These are phyloP conservation scores for Asbolus verrucosus DNA, from an alignment of 1,140 invertebrate genomes.

Conservation along the genomic window DNA sequence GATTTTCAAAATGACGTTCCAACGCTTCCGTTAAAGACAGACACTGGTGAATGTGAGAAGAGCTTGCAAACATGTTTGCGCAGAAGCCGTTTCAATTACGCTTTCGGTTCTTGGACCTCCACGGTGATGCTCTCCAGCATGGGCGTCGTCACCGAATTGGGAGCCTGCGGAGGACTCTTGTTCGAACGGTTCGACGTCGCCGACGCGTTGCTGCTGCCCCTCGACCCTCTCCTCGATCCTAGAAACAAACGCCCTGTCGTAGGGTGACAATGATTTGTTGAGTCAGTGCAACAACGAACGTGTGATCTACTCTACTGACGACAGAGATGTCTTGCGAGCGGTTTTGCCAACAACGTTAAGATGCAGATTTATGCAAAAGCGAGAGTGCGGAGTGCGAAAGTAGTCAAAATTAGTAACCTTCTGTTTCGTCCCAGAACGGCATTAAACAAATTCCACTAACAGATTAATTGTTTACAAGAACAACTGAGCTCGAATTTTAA, in stretches of 20 bases:
- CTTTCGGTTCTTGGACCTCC: conserved; percentile 66
- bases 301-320: background rate
- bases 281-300: conserved; percentile 33
- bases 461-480: conserved; percentile 28
- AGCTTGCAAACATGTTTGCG: conserved; percentile 21
- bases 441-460: conserved; percentile 29
- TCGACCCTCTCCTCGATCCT: conserved; percentile 76
- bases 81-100: conserved; percentile 46
- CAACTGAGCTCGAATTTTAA: too few relatives aligned
- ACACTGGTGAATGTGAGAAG: conserved; percentile 3
- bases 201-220: conserved; percentile 76
- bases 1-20: conserved; percentile 14
- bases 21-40: background rate
- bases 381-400: conserved; percentile 17
- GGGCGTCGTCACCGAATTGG: conserved; percentile 64
- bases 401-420: conserved; percentile 39
- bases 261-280: conserved; percentile 49
- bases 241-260: conserved; percentile 67
- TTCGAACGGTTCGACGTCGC: conserved; percentile 69
- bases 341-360: background rate
- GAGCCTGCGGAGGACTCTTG: conserved; percentile 66
- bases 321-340: background rate
- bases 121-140: conserved; percentile 71
- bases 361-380: conserved; percentile 7
- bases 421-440: conserved; percentile 30